These are phyloP conservation scores for Tenualosa thibaudeaui DNA, from an alignment of 2,797 vertebrate species.

Conservation along the genomic window DNA sequence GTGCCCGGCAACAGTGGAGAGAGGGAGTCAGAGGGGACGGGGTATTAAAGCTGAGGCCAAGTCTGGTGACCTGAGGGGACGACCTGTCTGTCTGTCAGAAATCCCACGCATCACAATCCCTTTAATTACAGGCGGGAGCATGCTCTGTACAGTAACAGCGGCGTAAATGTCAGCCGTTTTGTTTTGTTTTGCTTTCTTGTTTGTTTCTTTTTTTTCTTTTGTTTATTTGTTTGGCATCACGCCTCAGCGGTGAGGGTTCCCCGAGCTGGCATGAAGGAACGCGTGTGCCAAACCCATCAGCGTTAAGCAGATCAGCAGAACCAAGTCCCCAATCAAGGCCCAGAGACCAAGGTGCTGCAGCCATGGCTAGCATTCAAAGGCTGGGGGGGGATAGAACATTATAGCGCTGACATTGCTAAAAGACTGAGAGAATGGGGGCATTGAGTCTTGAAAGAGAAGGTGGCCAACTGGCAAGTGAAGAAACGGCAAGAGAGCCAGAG, in stretches of 20 bases:
- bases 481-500: neutral
- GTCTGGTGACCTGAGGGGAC: constrained; percentile 42
- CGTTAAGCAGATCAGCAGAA: constrained; percentile 10
- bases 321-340: neutral
- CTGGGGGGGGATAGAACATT: neutral
- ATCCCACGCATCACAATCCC: neutral
- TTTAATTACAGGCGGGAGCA: neutral
- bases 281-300: neutral
- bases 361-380: constrained; percentile 2
- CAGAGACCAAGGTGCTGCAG: neutral
- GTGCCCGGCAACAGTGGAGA: constrained; percentile 20
- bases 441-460: neutral
- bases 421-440: neutral
- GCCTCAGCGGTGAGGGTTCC: neutral
- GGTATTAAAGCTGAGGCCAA: constrained; percentile 41
- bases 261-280: neutral
- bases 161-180: constrained; percentile 5
- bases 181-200: neutral
- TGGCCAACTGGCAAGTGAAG: constrained; percentile 26
- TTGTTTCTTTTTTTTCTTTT: neutral
- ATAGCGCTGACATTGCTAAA: neutral
- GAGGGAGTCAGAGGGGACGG: neutral
- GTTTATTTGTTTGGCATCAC: constrained; percentile 5
- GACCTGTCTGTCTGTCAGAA: constrained; percentile 29
- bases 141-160: neutral